These are phyloP conservation scores for Anodontia alba DNA, from an alignment of 2,888 invertebrate genomes.

Conservation along the genomic window DNA sequence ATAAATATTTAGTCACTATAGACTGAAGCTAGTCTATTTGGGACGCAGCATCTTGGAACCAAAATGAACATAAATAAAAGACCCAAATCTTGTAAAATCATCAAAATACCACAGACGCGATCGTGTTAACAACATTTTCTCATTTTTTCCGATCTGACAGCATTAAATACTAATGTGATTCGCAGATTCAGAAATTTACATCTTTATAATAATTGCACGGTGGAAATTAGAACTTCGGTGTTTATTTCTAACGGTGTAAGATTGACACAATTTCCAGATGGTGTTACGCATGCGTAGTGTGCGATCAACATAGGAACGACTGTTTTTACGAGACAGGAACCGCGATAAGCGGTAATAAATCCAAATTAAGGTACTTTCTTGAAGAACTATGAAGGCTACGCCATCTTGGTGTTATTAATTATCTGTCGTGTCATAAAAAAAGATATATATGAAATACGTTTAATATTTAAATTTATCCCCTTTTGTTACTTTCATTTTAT, in stretches of 20 bases:
- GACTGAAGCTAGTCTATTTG: too few species aligned
- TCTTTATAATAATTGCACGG: background rate
- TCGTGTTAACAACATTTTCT: conserved; percentile 7
- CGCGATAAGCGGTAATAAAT: background rate
- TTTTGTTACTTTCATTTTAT: too few species aligned
- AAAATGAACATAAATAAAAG: background rate
- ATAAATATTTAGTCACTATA: too few species aligned
- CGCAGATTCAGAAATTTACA: background rate
- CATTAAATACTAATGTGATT: conserved; percentile 43
- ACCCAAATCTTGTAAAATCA: background rate
- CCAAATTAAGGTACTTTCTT: background rate
- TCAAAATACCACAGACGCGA: conserved; percentile 2
- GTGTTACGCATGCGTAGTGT: background rate
- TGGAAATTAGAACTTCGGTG: conserved; percentile 11
- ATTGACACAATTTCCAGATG: conserved; percentile 10
- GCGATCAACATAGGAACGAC: background rate
- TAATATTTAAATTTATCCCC: too few species aligned
- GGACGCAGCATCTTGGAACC: conserved; percentile 1
- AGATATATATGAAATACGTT: too few species aligned
- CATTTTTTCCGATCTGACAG: conserved; percentile 45
- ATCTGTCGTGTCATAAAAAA: background rate
- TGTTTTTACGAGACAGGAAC: background rate
- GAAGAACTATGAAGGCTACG: background rate
- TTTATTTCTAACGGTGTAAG: conserved; percentile 10
- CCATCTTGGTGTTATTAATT: background rate